These are phyloP conservation scores for Dusona sp. DNA, from an alignment of 2,888 invertebrate species.

Conservation along the genomic window DNA sequence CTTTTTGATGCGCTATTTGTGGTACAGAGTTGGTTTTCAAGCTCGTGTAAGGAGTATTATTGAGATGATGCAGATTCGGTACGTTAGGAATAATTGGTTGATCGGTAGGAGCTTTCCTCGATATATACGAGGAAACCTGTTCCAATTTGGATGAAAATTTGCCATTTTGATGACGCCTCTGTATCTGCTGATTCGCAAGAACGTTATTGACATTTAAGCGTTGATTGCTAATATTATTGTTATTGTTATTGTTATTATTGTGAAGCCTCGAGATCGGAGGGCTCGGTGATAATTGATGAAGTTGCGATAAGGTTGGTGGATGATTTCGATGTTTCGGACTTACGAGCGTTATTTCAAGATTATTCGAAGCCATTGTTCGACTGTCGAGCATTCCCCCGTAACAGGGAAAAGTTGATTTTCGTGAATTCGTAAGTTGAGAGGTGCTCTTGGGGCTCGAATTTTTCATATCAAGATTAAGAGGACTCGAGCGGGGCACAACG, in stretches of 20 bases:
- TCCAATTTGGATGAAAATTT: slow-evolving; percentile 86
- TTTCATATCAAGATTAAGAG: slow-evolving; percentile 85
- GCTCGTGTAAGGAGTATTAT: slow-evolving; percentile 62
- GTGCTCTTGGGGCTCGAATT: slow-evolving; percentile 77
- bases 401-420: slow-evolving; percentile 73
- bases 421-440: slow-evolving; percentile 73
- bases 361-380: slow-evolving; percentile 87
- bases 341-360: slow-evolving; percentile 90
- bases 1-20: slow-evolving; percentile 68
- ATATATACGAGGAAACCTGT: slow-evolving; percentile 81
- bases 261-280: slow-evolving; percentile 70
- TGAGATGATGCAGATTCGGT: slow-evolving; percentile 82
- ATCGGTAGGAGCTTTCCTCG: slow-evolving; percentile 77
- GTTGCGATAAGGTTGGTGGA: slow-evolving; percentile 57
- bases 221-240: slow-evolving; percentile 42
- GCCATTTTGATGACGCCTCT: slow-evolving; percentile 86
- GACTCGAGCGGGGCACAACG: slow-evolving; percentile 82
- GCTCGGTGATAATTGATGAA: slow-evolving; percentile 66
- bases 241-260: slow-evolving; percentile 28
- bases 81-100: slow-evolving; percentile 83
- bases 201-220: slow-evolving; percentile 68
- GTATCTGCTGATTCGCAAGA: slow-evolving; percentile 77
- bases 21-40: slow-evolving; percentile 52
- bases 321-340: slow-evolving; percentile 84
- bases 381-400: slow-evolving; percentile 84